Percentiles rank a stretch among this genome's conserved stretches.
These are phyloP conservation scores for Morbakka virulenta DNA, from an alignment of 30 jellyfish, hydroid and myxozoan species.

Conservation along the genomic window DNA sequence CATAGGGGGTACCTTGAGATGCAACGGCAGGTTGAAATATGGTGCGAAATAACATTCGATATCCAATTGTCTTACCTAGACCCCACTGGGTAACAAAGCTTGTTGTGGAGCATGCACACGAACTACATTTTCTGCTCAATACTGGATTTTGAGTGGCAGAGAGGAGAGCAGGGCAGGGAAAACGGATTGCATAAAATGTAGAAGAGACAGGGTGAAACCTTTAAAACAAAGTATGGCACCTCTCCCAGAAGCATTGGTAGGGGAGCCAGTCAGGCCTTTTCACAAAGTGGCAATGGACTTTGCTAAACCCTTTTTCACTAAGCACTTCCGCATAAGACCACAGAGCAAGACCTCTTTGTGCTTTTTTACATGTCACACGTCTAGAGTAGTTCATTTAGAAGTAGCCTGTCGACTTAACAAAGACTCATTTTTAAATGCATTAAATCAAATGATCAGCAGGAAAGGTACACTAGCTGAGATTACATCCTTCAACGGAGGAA, in stretches of 20 bases:
- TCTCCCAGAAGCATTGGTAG: slow-evolving; percentile 3
- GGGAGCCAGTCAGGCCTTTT: slow-evolving; percentile 30
- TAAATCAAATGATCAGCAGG: slow-evolving; percentile 35
- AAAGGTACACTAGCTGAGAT: slow-evolving; percentile 41
- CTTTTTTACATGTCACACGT: slow-evolving; percentile 38
- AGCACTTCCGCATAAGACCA: slow-evolving; percentile 34
- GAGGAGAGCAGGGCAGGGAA: slow-evolving; percentile 6
- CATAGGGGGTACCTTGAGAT: slow-evolving; percentile 40
- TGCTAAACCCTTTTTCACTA: slow-evolving; percentile 47
- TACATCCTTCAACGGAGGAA: slow-evolving; percentile 40
- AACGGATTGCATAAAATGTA: slow-evolving; percentile 21
- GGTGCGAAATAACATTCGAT: slow-evolving; percentile 29
- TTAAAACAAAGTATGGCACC: slow-evolving; percentile 48
- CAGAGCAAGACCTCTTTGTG: slow-evolving; percentile 30
- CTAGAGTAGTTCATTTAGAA: slow-evolving; percentile 66
- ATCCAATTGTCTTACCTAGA: slow-evolving; percentile 53
- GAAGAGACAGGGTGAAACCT: slow-evolving; percentile 27
- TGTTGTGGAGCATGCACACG: slow-evolving; percentile 9
- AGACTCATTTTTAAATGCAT: slow-evolving; percentile 64
- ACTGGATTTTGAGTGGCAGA: slow-evolving; percentile 6
- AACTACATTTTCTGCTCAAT: too few species aligned
- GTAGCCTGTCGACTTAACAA: slow-evolving; percentile 49
- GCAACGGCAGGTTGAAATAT: slow-evolving; percentile 50
- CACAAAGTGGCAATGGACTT: slow-evolving; percentile 40
- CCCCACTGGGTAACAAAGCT: slow-evolving; percentile 11